Percentiles rank a stretch among this genome's conserved stretches.
Evolutionary conservation across 2,888 invertebrate genomes (phyloP).

Genomic region (Aricia artaxerxes): DNA sequence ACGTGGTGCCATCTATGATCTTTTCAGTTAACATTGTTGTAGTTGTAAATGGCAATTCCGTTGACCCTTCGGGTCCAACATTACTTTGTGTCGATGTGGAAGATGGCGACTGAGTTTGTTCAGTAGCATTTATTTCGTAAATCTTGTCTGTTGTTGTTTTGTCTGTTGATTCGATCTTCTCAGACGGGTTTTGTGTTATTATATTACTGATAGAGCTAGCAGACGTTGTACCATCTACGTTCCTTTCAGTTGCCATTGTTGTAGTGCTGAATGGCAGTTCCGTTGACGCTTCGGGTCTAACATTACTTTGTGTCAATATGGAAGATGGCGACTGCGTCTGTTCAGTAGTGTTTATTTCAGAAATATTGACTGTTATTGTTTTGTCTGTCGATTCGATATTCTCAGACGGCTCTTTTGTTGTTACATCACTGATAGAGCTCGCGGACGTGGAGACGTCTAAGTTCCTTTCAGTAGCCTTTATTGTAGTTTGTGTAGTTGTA

Average conservation of each 20-base stretch:
- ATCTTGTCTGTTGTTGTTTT: not conserved
- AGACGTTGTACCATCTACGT: too few species aligned
- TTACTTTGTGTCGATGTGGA: too few species aligned
- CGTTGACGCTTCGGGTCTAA: too few species aligned
- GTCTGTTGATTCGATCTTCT: not conserved
- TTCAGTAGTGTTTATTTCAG: too few species aligned
- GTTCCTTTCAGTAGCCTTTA: not conserved
- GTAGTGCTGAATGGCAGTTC: too few species aligned
- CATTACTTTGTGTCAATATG: too few species aligned
- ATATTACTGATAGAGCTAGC: too few species aligned
- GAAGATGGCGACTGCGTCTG: too few species aligned
- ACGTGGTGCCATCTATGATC: too few species aligned
- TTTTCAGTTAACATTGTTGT: too few species aligned
- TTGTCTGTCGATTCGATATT: not conserved
- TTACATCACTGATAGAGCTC: not conserved
- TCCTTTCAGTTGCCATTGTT: too few species aligned
- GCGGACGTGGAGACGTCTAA: not conserved
- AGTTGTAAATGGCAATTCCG: not conserved
- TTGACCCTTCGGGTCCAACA: not conserved
- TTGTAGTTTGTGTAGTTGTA: too few species aligned
- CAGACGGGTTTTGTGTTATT: not conserved
- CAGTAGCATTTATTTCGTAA: not conserved
- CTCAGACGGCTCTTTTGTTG: not conserved
- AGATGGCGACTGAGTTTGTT: not conserved
- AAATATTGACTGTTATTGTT: not conserved